Evolutionary conservation across 1,140 invertebrate species (phyloP).

Genomic region (Myzus persicae): DNA sequence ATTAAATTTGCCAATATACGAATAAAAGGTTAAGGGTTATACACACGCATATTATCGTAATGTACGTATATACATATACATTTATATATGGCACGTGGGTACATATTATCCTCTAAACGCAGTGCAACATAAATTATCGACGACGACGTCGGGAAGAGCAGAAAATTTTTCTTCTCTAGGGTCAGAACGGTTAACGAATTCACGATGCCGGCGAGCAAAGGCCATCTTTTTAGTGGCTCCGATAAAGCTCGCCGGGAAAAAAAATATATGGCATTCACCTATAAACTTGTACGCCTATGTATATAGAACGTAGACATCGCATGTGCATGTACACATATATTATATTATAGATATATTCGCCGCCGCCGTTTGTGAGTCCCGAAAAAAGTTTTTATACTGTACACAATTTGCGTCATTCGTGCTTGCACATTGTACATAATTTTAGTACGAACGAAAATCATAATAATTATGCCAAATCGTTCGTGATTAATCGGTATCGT

Average conservation of each 20-base stretch:
- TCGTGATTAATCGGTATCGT: neutral
- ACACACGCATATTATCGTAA: neutral
- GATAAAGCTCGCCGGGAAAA: neutral
- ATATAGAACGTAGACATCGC: neutral
- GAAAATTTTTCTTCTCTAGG: neutral
- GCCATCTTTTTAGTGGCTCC: slow-evolving; percentile 2
- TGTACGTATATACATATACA: neutral
- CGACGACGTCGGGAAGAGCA: neutral
- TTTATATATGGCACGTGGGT: neutral
- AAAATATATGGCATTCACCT: neutral
- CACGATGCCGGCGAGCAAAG: neutral
- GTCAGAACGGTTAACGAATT: slow-evolving; percentile 28
- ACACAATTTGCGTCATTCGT: neutral
- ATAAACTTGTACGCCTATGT: neutral
- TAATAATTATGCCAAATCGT: neutral
- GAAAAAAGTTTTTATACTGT: neutral
- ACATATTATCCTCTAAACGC: slow-evolving; percentile 22
- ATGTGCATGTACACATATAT: neutral
- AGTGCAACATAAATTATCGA: slow-evolving; percentile 37
- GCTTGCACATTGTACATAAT: neutral
- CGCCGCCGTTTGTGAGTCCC: neutral
- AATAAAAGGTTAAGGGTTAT: slow-evolving; percentile 26
- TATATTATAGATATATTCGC: neutral
- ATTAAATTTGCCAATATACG: slow-evolving; percentile 36
- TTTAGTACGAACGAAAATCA: neutral